Percentiles rank a stretch among this genome's conserved stretches.
Conservation (phyloP, 2,113 vertebrate species). For the Nasalis larvatus region DNA sequence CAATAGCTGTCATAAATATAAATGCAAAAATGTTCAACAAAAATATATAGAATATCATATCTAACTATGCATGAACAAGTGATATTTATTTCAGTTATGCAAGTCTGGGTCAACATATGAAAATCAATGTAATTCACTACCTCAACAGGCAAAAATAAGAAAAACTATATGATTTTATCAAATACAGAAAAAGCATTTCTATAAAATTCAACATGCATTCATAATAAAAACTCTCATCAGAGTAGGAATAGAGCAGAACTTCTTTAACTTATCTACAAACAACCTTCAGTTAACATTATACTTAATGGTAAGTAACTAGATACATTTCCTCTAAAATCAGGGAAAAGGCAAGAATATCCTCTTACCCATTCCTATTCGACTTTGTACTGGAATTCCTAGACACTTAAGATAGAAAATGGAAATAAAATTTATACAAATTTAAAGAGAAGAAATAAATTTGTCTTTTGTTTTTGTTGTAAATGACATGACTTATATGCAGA, state of each 20-base stretch:
- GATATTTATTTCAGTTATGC: not conserved
- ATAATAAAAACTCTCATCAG: not conserved
- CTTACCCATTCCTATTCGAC: not conserved
- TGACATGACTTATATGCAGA: not conserved
- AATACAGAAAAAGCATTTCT: not conserved
- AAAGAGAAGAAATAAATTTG: not conserved
- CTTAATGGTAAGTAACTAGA: not conserved
- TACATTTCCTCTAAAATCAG: not conserved
- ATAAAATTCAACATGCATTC: not conserved
- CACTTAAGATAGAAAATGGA: not conserved
- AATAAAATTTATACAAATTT: not conserved
- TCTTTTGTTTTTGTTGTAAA: not conserved
- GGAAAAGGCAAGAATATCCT: not conserved
- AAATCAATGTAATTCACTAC: not conserved
- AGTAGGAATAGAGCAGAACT: not conserved
- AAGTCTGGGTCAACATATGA: not conserved
- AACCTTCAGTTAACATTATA: not conserved
- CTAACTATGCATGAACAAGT: not conserved
- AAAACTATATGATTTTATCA: not conserved
- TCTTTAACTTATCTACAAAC: not conserved
- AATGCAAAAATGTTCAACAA: not conserved
- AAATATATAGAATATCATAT: not conserved
- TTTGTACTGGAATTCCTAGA: not conserved
- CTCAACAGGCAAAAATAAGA: not conserved
- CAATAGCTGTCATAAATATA: not conserved